These are phyloP conservation scores for Isichthys henryi DNA, from an alignment of 2,113 vertebrate species.

Conservation along the genomic window DNA sequence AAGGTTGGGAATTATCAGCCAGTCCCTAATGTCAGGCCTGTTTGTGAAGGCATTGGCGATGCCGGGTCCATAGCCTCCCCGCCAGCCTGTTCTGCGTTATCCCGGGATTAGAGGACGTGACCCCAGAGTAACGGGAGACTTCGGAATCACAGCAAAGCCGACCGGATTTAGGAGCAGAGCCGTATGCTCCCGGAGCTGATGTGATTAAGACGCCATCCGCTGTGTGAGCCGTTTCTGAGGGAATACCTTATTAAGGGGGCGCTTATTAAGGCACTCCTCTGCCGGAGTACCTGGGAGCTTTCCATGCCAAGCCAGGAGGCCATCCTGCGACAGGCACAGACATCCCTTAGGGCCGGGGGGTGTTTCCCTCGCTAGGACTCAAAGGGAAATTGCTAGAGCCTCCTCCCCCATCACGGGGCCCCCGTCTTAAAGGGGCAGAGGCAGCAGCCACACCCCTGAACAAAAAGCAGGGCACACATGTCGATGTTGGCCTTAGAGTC, in stretches of 20 bases:
- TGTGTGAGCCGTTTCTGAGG: background rate
- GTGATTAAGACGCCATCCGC: background rate
- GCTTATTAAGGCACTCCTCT: background rate
- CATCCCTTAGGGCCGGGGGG: background rate
- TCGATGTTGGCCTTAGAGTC: background rate
- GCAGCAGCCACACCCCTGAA: background rate
- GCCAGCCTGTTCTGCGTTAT: too few species aligned
- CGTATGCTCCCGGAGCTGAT: background rate
- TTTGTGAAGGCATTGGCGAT: background rate
- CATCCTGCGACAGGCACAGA: background rate
- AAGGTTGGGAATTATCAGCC: background rate
- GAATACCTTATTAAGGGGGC: conserved; percentile 9
- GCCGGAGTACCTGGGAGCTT: background rate
- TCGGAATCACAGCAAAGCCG: background rate
- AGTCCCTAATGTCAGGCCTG: background rate
- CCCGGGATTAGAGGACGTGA: background rate
- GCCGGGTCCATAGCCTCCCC: background rate
- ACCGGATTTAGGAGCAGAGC: background rate
- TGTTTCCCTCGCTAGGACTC: background rate
- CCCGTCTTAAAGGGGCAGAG: background rate
- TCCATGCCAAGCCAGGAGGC: background rate
- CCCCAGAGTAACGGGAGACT: background rate
- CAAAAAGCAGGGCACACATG: too few species aligned
- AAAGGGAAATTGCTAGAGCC: too few species aligned
- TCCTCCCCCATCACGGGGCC: background rate